These are phyloP conservation scores for Hoplostethus atlanticus DNA, from an alignment of 2,797 vertebrate species.

Conservation along the genomic window DNA sequence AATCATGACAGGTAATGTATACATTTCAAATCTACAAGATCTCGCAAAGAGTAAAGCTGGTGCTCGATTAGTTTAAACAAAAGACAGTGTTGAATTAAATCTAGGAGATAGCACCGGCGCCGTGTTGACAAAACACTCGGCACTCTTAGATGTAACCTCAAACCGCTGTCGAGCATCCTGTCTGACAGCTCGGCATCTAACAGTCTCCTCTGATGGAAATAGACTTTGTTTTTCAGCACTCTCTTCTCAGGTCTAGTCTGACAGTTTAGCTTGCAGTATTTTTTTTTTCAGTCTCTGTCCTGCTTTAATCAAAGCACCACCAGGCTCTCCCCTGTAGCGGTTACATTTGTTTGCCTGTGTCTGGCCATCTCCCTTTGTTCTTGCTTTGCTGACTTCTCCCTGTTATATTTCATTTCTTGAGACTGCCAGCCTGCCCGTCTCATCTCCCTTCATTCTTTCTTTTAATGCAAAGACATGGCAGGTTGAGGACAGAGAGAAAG, in stretches of 20 bases:
- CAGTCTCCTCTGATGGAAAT: conserved; percentile 1
- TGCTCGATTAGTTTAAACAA: not conserved
- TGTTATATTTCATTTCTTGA: not conserved
- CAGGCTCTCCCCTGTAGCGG: not conserved
- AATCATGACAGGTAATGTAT: too few relatives aligned
- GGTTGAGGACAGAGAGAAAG: conserved; percentile 1
- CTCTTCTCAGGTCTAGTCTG: not conserved
- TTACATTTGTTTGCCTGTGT: not conserved
- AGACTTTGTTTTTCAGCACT: not conserved
- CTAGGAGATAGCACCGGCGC: not conserved
- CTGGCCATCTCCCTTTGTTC: not conserved
- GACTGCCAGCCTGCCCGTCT: not conserved
- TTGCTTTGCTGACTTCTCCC: not conserved
- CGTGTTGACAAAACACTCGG: conserved; percentile 12
- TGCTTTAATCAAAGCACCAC: conserved; percentile 3
- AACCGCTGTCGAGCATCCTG: not conserved
- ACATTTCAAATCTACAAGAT: too few relatives aligned
- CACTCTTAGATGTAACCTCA: not conserved
- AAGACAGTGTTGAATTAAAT: too few relatives aligned
- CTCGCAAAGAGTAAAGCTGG: too few relatives aligned
- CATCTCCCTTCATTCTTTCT: not conserved
- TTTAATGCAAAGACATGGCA: not conserved
- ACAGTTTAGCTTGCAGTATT: not conserved
- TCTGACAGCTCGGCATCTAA: not conserved
- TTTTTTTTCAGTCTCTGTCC: not conserved